Evolutionary conservation across 2,797 vertebrate species (phyloP).

Genomic region (Rhabdomys pumilio): DNA sequence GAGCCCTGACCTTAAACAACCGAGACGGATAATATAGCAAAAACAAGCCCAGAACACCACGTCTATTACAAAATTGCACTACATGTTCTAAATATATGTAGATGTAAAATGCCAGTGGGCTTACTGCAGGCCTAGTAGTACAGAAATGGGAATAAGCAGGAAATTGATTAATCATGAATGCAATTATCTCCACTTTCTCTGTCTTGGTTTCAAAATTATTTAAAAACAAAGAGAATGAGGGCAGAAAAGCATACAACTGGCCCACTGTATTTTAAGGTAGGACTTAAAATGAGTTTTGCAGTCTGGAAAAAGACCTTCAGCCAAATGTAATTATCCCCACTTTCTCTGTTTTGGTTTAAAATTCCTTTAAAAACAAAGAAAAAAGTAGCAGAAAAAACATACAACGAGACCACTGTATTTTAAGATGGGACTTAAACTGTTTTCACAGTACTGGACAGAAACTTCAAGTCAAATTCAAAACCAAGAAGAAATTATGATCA

Average conservation of each 20-base stretch:
- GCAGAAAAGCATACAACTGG: not conserved
- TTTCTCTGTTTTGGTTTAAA: not conserved
- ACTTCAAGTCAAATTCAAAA: not conserved
- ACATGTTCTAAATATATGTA: not conserved
- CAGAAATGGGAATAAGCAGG: not conserved
- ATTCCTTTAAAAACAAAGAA: constrained; percentile 5
- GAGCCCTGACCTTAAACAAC: not conserved
- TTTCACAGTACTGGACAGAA: not conserved
- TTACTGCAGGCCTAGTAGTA: not conserved
- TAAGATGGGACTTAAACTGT: constrained; percentile 14
- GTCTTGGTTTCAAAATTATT: constrained; percentile 32
- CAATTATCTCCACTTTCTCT: not conserved
- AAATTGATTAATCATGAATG: not conserved
- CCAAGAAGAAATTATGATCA: not conserved
- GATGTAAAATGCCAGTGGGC: not conserved
- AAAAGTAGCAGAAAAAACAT: not conserved
- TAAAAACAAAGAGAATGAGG: not conserved
- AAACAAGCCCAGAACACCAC: not conserved
- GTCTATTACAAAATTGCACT: not conserved
- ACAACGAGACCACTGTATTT: not conserved
- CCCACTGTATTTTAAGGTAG: not conserved
- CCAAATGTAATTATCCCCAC: not conserved
- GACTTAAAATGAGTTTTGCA: constrained; percentile 35
- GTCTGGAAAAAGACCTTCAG: not conserved
- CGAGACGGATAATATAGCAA: not conserved